Evolutionary conservation across 2,113 vertebrate genomes (phyloP).

Genomic region (Seriola quinqueradiata): DNA sequence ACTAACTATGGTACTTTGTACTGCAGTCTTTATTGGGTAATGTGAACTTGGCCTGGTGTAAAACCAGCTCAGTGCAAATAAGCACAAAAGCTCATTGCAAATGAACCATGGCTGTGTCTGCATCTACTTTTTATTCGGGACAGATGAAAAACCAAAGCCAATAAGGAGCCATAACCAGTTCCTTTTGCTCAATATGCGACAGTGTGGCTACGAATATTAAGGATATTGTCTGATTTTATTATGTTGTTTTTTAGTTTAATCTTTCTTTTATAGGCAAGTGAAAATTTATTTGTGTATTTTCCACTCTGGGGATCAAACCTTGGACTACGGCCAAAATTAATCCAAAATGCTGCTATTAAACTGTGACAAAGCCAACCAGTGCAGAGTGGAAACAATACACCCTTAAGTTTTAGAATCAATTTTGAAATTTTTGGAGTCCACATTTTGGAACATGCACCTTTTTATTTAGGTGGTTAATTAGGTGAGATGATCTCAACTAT

Average conservation of each 20-base stretch:
- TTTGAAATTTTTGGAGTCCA: too few species aligned
- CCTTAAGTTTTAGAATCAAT: too few species aligned
- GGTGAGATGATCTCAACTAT: too few species aligned
- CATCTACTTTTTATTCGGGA: slow-evolving; percentile 13
- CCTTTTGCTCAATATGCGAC: not conserved
- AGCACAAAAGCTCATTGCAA: not conserved
- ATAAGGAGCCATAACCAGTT: not conserved
- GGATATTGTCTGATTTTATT: not conserved
- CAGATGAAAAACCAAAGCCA: not conserved
- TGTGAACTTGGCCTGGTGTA: slow-evolving; percentile 12
- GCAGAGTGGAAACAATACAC: too few species aligned
- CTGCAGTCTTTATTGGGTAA: slow-evolving; percentile 11
- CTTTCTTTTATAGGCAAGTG: not conserved
- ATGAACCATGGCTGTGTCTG: not conserved
- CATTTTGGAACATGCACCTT: too few species aligned
- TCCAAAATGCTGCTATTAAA: too few species aligned
- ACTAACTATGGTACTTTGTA: not conserved
- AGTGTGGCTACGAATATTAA: not conserved
- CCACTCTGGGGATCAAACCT: not conserved
- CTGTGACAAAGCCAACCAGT: too few species aligned
- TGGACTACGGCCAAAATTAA: not conserved
- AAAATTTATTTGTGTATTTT: not conserved
- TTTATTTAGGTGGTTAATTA: too few species aligned
- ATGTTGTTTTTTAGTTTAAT: not conserved
- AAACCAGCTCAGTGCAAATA: slow-evolving; percentile 19